A percentile compares a stretch with the other conserved stretches of the same genome.
Conservation (phyloP, 2,113 vertebrate species). For the rat (Rattus norvegicus) region DNA sequence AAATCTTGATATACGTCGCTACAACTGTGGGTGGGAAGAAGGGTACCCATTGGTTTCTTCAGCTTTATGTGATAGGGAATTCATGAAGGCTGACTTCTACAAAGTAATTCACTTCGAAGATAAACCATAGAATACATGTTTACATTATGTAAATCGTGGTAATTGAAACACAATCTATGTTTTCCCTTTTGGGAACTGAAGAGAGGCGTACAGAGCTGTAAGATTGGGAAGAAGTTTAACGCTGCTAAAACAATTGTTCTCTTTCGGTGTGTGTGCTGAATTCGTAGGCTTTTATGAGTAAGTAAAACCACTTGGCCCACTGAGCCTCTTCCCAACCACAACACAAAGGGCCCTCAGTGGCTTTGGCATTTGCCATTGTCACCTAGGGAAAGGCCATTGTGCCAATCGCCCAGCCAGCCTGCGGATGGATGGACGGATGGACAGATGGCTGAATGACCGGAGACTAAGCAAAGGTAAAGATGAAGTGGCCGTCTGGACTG, state of each 20-base stretch:
- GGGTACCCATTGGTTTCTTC: not conserved
- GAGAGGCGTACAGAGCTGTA: not conserved
- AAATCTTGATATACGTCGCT: slow-evolving; percentile 40
- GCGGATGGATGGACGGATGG: not conserved
- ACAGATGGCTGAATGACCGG: not conserved
- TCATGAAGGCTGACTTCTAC: slow-evolving; percentile 19
- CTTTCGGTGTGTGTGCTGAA: not conserved
- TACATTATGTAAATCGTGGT: not conserved
- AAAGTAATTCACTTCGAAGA: slow-evolving; percentile 23
- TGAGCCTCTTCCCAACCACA: not conserved
- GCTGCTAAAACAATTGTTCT: not conserved
- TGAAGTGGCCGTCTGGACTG: not conserved
- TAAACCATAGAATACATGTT: not conserved
- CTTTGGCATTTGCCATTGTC: not conserved
- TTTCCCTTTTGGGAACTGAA: not conserved
- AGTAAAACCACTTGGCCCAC: not conserved
- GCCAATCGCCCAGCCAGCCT: not conserved
- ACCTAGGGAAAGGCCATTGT: not conserved
- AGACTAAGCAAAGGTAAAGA: not conserved
- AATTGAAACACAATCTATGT: not conserved
- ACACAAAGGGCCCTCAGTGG: not conserved
- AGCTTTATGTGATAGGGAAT: not conserved
- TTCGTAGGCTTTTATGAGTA: not conserved
- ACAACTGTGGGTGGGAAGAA: not conserved
- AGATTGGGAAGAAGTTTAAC: not conserved